A percentile compares a stretch with the other conserved stretches of the same genome.
Evolutionary conservation across 1,140 invertebrate species (phyloP).

Genomic region (Metopolophium dirhodum): DNA sequence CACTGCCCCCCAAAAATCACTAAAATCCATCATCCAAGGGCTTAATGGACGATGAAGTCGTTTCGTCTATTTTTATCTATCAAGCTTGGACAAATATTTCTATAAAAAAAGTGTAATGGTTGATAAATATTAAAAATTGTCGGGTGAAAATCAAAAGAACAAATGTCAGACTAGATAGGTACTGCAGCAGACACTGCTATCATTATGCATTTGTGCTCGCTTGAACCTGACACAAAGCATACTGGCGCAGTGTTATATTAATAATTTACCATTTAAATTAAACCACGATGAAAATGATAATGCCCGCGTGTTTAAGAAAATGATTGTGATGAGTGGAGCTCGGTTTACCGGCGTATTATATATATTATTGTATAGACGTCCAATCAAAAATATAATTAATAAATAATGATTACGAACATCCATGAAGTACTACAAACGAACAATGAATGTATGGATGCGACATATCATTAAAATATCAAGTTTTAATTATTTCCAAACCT

Average conservation of each 20-base stretch:
- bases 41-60: too few species aligned
- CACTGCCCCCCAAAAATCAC: neutral
- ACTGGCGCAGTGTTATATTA: neutral
- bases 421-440: neutral
- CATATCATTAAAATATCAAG: neutral
- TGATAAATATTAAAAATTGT: conserved; percentile 3
- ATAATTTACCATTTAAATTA: neutral
- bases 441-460: neutral
- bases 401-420: neutral
- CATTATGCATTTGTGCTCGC: neutral
- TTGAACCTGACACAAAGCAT: neutral
- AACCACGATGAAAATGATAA: neutral
- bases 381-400: neutral
- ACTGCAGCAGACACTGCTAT: neutral
- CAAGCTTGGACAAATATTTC: too few species aligned
- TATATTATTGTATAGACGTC: neutral
- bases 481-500: neutral
- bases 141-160: neutral
- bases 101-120: neutral
- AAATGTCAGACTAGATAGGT: neutral
- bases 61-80: too few species aligned
- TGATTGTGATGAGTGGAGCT: neutral
- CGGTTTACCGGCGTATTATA: neutral
- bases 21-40: neutral
- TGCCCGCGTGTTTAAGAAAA: neutral